A percentile compares a stretch with the other conserved stretches of the same genome.
Evolutionary conservation across 2,888 invertebrate genomes (phyloP).

Genomic region (Odontothrips loti): DNA sequence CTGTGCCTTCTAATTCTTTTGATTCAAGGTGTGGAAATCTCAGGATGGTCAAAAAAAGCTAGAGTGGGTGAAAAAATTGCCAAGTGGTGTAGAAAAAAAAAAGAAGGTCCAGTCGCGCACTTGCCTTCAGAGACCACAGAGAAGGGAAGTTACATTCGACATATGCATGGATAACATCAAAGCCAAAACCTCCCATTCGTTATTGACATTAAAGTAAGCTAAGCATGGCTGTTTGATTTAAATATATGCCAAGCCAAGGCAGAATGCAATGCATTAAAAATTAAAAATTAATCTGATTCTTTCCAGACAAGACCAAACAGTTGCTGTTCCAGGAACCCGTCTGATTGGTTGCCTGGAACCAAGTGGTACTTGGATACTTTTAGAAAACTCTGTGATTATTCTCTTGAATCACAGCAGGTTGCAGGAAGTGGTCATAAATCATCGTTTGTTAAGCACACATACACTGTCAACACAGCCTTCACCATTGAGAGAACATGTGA

Average conservation of each 20-base stretch:
- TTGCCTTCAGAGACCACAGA: background rate
- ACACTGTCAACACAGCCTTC: background rate
- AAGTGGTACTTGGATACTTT: slow-evolving; percentile 21
- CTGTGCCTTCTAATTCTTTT: slow-evolving; percentile 29
- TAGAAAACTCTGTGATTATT: slow-evolving; percentile 1
- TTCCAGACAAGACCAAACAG: background rate
- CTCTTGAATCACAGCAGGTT: slow-evolving; percentile 36
- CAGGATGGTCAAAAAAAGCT: slow-evolving; percentile 28
- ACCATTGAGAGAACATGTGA: background rate
- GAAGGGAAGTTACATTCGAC: background rate
- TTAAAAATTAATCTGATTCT: background rate
- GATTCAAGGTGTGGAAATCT: slow-evolving; percentile 33
- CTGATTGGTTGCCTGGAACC: slow-evolving; percentile 27
- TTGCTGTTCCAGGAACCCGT: background rate
- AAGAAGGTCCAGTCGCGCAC: background rate
- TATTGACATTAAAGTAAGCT: background rate
- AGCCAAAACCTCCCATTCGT: background rate
- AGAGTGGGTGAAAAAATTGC: background rate
- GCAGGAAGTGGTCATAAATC: slow-evolving; percentile 37
- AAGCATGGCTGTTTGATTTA: too few relatives aligned
- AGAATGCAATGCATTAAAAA: background rate
- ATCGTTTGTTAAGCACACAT: slow-evolving; percentile 34
- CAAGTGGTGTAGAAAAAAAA: background rate
- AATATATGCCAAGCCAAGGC: background rate
- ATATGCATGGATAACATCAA: background rate